Evolutionary conservation across 2,888 invertebrate genomes (phyloP).

Genomic region (Camponotus fellah): DNA sequence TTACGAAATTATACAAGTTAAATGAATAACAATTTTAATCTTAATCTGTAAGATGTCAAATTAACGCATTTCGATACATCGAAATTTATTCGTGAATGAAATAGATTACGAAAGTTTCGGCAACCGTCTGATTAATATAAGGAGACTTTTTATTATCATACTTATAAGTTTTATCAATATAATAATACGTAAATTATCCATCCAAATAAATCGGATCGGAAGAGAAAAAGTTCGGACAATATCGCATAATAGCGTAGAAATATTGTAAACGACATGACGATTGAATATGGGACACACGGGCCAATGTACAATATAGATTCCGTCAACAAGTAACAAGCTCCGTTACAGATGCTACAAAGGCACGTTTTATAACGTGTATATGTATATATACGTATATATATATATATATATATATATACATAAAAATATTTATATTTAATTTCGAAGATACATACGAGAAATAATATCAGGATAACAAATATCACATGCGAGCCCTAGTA

Average conservation of each 20-base stretch:
- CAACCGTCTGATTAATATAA: constrained; percentile 38
- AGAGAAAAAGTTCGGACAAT: constrained; percentile 71
- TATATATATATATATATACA: neutral
- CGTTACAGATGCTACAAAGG: constrained; percentile 52
- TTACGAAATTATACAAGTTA: constrained; percentile 12
- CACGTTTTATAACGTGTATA: constrained; percentile 57
- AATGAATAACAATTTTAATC: constrained; percentile 15
- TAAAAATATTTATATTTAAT: constrained; percentile 15
- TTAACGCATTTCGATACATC: constrained; percentile 62
- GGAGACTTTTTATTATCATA: constrained; percentile 59
- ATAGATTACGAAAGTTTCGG: constrained; percentile 35
- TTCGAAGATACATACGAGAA: neutral
- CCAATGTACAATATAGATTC: constrained; percentile 74
- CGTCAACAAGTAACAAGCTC: constrained; percentile 68
- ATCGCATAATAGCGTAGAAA: constrained; percentile 51
- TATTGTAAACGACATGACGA: constrained; percentile 16
- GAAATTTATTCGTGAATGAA: constrained; percentile 61
- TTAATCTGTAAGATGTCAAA: neutral
- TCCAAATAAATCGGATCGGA: constrained; percentile 74
- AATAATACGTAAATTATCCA: constrained; percentile 72
- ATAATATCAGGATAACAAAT: neutral
- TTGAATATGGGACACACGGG: constrained; percentile 48
- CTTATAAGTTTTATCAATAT: constrained; percentile 62
- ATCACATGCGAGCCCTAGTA: neutral
- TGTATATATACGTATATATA: neutral